phyloP scores from a whole-genome alignment of 2,113 vertebrate genomes.

The Tychaedon coryphoeus region DNA sequence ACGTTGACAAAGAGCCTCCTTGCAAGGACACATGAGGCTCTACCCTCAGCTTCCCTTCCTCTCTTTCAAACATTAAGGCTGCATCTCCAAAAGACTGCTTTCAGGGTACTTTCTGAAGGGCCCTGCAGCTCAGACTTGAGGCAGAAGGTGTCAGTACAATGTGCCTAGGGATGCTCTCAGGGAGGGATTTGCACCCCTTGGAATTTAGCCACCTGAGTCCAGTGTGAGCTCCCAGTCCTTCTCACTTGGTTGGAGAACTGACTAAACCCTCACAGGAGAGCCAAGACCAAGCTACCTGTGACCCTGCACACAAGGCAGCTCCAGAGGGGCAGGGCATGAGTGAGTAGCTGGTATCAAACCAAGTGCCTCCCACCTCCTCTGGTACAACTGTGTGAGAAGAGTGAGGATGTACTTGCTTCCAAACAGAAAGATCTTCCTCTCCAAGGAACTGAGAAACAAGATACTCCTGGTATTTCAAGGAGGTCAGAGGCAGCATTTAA shows the following conservation, averaged over 20 bases:
- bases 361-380: background rate
- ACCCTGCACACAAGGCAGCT: background rate
- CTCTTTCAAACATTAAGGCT: background rate
- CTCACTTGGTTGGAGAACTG: background rate
- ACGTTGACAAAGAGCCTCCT: conserved; percentile 38
- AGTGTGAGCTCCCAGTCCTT: background rate
- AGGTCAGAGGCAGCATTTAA: background rate
- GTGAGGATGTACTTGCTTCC: background rate
- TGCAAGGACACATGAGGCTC: conserved; percentile 42
- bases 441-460: background rate
- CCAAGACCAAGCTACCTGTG: background rate
- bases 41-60: background rate
- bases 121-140: background rate
- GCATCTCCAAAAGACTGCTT: background rate
- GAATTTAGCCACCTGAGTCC: background rate
- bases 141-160: background rate
- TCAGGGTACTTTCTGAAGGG: background rate
- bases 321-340: background rate
- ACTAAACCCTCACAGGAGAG: background rate
- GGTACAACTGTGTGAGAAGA: background rate
- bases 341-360: background rate
- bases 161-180: background rate
- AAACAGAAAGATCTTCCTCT: background rate
- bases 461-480: background rate
- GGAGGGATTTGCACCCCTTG: background rate